Conservation (phyloP, 2,888 invertebrate genomes). For the Leptura quadrifasciata region DNA sequence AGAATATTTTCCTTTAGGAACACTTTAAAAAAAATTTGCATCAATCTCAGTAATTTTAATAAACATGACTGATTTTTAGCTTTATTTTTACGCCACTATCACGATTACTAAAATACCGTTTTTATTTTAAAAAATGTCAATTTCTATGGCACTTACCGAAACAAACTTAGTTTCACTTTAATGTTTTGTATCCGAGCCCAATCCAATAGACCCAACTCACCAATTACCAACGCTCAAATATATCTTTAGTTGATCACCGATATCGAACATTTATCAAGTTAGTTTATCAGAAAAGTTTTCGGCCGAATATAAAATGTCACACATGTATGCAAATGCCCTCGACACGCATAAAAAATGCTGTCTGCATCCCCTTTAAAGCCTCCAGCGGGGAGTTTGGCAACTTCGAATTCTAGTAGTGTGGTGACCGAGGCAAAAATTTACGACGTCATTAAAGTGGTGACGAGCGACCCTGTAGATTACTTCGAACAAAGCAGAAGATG, state of each 20-base stretch:
- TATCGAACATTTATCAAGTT: background rate
- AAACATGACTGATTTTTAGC: too few species aligned
- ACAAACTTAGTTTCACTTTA: too few species aligned
- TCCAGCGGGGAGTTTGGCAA: slow-evolving; percentile 43
- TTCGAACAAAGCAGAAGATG: slow-evolving; percentile 68
- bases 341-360: slow-evolving; percentile 9
- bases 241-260: background rate
- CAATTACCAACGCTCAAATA: background rate
- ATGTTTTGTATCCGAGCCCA: too few species aligned
- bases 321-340: background rate
- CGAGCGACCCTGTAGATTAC: slow-evolving; percentile 67
- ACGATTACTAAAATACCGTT: too few species aligned
- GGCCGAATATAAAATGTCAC: background rate
- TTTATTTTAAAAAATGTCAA: too few species aligned
- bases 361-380: background rate
- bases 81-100: too few species aligned
- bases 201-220: background rate
- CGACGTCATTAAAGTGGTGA: slow-evolving; percentile 68
- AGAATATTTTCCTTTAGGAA: too few species aligned
- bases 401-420: slow-evolving; percentile 53
- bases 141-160: too few species aligned
- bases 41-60: too few species aligned
- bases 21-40: too few species aligned
- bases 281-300: background rate
- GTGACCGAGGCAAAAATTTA: slow-evolving; percentile 67